Evolutionary conservation across 1,140 invertebrate species (phyloP).

Genomic region (Drosophila nigromelanica): DNA sequence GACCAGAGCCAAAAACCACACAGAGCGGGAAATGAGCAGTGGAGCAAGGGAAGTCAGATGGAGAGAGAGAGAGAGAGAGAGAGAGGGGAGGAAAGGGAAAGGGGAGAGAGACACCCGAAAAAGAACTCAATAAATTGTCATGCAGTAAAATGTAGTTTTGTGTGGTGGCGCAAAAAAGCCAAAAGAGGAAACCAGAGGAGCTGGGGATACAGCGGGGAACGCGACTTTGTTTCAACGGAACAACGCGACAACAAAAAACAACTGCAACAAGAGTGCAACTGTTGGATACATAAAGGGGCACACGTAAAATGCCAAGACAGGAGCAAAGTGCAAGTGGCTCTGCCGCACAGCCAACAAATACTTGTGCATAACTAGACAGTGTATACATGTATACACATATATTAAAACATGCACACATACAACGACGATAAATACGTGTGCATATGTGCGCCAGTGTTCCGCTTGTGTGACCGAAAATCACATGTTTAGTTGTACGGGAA

Average conservation of each 20-base stretch:
- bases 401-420: slow-evolving; percentile 26
- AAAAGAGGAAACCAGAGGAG: slow-evolving; percentile 18
- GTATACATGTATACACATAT: slow-evolving; percentile 44
- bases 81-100: too few relatives aligned
- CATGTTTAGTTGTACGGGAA: slow-evolving; percentile 81
- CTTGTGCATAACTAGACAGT: slow-evolving; percentile 22
- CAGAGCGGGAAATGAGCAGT: slow-evolving; percentile 42
- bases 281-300: slow-evolving; percentile 43
- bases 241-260: slow-evolving; percentile 41
- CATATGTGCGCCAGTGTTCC: slow-evolving; percentile 17
- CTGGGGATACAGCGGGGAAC: slow-evolving; percentile 49
- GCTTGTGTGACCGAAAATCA: slow-evolving; percentile 76
- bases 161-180: slow-evolving; percentile 32
- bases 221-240: slow-evolving; percentile 78
- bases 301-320: slow-evolving; percentile 76
- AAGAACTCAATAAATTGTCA: slow-evolving; percentile 82
- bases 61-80: not conserved
- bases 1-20: slow-evolving; percentile 44
- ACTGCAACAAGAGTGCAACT: slow-evolving; percentile 29
- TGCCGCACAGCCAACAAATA: slow-evolving; percentile 25
- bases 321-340: slow-evolving; percentile 61
- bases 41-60: not conserved
- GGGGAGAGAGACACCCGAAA: slow-evolving; percentile 26
- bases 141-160: slow-evolving; percentile 78
- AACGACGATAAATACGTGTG: slow-evolving; percentile 1